Evolutionary conservation across 1,140 invertebrate genomes (phyloP), one percentile per base, ranked within the genome.

Genomic region (Catajapyx aquilonaris): DNA sequence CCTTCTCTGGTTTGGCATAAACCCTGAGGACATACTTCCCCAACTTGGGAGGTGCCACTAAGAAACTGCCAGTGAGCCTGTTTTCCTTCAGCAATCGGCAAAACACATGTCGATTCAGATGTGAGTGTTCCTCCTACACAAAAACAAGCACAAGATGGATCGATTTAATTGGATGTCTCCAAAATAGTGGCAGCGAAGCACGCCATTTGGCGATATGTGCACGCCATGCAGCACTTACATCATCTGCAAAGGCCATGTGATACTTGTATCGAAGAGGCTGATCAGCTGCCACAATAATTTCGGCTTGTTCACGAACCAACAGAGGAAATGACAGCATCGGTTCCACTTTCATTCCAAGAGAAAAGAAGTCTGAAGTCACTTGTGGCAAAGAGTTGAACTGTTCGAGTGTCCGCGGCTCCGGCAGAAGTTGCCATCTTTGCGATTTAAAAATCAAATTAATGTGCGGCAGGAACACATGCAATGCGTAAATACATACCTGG

Each of bases 391-490:
- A 48, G 21, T 65, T 61, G 48, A 67, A 68, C 33, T 64, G 54
- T 4, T 59, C 53, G 35, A 68, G 45, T 5, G 54, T 55, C 16
- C 66, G 48, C 4, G 62, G 60, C 39, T 52, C 52, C 41, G 60
- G 55, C 38, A 66, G 47, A 15, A 68, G 54, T 52, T 67, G 64
- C 64, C 64, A 67, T 44, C 56, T 61, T 45, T 48, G 36, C 25
- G 30, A 16, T 2, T 28, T 10, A 25, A 16, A 19, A 7, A 38
- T 43, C n/a, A n/a, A 13, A 13, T 28, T 10, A 28, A 28, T 28
- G n/a, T 10, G 25, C n/a, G 25, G n/a, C 9, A 28, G 25, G n/a
- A 28, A 10, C 9, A 28, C n/a, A 9, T n/a, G 9, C n/a, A 10
- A 28, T n/a, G 25, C 25, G 25, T 28, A 28, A 10, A 28, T 10